Conservation (phyloP, 2,113 vertebrate species). For the Rhinoptilus africanus region DNA sequence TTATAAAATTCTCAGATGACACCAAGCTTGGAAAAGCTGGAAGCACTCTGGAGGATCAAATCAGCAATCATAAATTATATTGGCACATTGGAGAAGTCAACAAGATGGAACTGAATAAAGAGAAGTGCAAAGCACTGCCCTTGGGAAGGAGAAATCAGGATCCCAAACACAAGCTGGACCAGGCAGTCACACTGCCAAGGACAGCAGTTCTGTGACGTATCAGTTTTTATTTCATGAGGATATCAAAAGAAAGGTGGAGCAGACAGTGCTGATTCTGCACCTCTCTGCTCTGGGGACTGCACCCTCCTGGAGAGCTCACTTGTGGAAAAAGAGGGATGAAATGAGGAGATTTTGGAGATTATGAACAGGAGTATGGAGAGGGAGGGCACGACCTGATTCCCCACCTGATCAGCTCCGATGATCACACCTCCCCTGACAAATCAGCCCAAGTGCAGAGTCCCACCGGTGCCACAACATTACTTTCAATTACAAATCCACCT, state of each 20-base stretch:
- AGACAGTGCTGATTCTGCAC: not conserved
- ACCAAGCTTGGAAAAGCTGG: not conserved
- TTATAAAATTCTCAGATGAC: conserved; percentile 10
- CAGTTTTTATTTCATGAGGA: not conserved
- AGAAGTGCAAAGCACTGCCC: not conserved
- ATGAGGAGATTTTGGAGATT: not conserved
- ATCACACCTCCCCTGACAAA: not conserved
- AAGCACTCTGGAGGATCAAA: not conserved
- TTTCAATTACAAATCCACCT: not conserved
- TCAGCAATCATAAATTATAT: not conserved
- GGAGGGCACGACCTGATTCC: not conserved
- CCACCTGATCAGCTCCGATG: fast-evolving
- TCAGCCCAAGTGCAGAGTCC: not conserved
- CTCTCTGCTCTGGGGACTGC: not conserved
- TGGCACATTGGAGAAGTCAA: not conserved
- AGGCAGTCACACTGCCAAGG: not conserved
- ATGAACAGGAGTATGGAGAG: not conserved
- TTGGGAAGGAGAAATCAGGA: not conserved
- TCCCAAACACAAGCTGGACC: not conserved
- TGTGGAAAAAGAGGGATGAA: not conserved
- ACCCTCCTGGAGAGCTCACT: not conserved
- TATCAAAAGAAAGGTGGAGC: not conserved
- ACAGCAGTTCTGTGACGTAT: not conserved
- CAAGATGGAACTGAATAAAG: not conserved
- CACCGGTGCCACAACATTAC: not conserved